Conservation (phyloP, 1,140 invertebrate species). For the Apolygus lucorum region DNA sequence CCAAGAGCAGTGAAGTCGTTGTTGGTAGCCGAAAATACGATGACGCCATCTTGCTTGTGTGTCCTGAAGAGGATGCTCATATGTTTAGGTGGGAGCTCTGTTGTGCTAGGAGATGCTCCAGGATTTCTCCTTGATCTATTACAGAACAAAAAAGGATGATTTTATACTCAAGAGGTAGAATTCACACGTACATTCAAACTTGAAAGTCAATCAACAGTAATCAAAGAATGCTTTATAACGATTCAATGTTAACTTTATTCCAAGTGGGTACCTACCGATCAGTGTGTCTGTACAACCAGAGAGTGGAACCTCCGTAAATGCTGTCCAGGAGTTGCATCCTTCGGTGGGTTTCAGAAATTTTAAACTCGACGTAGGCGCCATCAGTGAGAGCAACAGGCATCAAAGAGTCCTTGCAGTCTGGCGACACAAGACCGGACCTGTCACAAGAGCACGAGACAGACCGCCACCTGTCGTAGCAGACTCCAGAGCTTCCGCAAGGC, state of each 20-base stretch:
- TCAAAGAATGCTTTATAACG: no score
- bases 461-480: conserved; percentile 78
- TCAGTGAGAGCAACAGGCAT: conserved; percentile 67
- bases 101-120: conserved; percentile 14
- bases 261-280: no score
- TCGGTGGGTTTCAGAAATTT: conserved; percentile 71
- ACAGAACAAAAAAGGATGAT: no score
- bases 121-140: conserved; percentile 11
- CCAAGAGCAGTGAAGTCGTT: conserved; percentile 79
- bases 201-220: no score
- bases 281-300: conserved; percentile 45
- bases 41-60: conserved; percentile 58
- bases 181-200: no score
- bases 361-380: conserved; percentile 65
- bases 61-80: conserved; percentile 77
- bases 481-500: conserved; percentile 55
- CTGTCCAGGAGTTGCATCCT: conserved; percentile 73
- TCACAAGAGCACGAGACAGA: conserved; percentile 59
- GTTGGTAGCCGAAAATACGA: conserved; percentile 75
- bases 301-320: conserved; percentile 60
- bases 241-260: conserved; percentile 23
- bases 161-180: no score
- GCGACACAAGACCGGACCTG: conserved; percentile 53
- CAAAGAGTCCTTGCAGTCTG: conserved; percentile 67
- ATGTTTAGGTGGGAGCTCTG: conserved; percentile 50